Conservation (phyloP, 92 coral and sea anemone species). For the Paramuricea clavata region DNA sequence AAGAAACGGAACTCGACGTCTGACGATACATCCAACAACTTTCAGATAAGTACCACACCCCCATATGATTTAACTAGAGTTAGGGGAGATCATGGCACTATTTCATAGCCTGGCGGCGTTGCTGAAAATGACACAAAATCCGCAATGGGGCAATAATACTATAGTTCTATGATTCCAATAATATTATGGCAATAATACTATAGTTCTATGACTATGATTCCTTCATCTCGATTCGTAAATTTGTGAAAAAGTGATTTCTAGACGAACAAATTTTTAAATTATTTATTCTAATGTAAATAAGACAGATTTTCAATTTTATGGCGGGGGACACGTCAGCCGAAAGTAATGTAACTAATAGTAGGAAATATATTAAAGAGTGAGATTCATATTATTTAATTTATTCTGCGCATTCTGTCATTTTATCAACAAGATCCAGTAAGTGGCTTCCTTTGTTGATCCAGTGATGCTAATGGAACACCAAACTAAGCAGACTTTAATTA, state of each 20-base stretch:
- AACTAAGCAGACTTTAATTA: background rate
- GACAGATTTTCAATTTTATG: background rate
- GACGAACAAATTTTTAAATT: background rate
- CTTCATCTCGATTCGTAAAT: no score
- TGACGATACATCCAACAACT: background rate
- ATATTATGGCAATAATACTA: no score
- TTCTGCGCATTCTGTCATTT: no score
- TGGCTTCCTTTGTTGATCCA: background rate
- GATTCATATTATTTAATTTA: no score
- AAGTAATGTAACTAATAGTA: no score
- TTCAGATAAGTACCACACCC: background rate
- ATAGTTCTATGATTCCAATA: no score
- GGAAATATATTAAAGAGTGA: no score
- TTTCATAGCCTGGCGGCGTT: background rate
- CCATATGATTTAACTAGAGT: background rate
- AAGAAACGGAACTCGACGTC: background rate
- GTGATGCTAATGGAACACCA: background rate
- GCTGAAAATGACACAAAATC: no score
- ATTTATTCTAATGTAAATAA: background rate
- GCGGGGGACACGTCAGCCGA: no score
- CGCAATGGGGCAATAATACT: no score
- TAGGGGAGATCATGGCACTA: background rate
- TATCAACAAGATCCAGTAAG: no score
- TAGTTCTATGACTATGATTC: no score
- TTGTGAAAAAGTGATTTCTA: slow-evolving; percentile 1